A percentile compares a stretch with the other conserved stretches of the same genome.
Conservation (phyloP, 2,797 vertebrate genomes). For the Melanotaenia parkinsoni region DNA sequence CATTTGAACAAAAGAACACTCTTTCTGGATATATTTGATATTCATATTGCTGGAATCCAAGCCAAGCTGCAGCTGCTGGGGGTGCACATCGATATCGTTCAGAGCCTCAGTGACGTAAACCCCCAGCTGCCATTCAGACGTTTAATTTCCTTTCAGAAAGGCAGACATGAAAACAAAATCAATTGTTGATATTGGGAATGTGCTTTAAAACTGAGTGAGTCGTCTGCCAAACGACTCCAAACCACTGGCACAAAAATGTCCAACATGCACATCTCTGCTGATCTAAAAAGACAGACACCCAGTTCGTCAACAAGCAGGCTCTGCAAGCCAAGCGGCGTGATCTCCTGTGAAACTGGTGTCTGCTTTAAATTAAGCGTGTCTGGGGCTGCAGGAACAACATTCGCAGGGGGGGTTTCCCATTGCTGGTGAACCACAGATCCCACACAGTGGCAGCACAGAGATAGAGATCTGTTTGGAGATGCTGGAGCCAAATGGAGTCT, state of each 20-base stretch:
- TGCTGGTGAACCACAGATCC: conserved; percentile 15
- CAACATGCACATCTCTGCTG: not conserved
- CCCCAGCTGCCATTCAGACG: conserved; percentile 10
- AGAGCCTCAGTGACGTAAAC: conserved; percentile 31
- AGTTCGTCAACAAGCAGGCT: not conserved
- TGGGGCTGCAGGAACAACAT: conserved; percentile 33
- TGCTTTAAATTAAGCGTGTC: conserved; percentile 27
- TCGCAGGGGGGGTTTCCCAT: conserved; percentile 39
- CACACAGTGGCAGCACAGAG: conserved; percentile 19
- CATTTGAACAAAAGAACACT: not conserved
- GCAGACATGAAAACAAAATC: not conserved
- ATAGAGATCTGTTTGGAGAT: conserved; percentile 58
- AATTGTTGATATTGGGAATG: not conserved
- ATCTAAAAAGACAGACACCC: conserved; percentile 5
- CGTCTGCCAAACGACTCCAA: not conserved
- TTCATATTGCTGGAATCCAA: not conserved
- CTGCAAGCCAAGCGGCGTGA: conserved; percentile 11
- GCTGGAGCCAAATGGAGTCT: conserved; percentile 36
- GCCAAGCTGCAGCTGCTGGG: not conserved
- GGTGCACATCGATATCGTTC: conserved; percentile 15
- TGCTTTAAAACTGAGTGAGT: not conserved
- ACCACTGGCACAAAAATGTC: not conserved
- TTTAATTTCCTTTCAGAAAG: conserved; percentile 30
- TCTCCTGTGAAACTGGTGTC: conserved; percentile 8
- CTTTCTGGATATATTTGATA: not conserved